Conservation (phyloP, 2,888 invertebrate species). For the Megamerina dolium region DNA sequence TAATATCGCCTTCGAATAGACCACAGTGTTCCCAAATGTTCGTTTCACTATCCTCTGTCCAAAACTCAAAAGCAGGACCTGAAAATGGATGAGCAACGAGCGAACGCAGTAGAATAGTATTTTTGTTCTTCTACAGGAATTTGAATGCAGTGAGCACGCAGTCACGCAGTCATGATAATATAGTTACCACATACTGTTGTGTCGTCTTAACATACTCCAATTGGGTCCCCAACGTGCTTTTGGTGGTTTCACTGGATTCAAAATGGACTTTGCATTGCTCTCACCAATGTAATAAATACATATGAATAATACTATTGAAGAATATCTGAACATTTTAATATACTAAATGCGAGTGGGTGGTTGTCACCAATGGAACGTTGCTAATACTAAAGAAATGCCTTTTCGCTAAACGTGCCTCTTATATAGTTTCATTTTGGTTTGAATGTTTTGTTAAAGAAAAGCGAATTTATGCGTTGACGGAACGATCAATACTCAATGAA, state of each 20-base stretch:
- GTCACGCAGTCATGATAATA: background rate
- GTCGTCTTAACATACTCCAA: conserved; percentile 36
- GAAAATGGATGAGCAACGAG: too few species aligned
- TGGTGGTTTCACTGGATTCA: conserved; percentile 33
- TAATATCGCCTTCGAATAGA: conserved; percentile 59
- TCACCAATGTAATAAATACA: too few species aligned
- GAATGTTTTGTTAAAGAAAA: too few species aligned
- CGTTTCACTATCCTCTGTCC: conserved; percentile 50
- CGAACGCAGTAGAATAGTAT: too few species aligned
- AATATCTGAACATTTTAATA: conserved; percentile 10
- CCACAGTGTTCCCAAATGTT: conserved; percentile 56
- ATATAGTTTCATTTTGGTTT: conserved; percentile 32
- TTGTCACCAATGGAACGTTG: too few species aligned
- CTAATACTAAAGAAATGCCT: conserved; percentile 26
- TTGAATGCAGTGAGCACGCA: too few species aligned
- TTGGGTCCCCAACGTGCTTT: conserved; percentile 38
- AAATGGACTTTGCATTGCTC: conserved; percentile 11
- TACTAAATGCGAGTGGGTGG: too few species aligned
- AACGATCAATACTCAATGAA: too few species aligned
- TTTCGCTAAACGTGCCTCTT: conserved; percentile 22
- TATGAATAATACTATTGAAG: conserved; percentile 5
- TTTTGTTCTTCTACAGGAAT: background rate
- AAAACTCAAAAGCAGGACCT: conserved; percentile 47
- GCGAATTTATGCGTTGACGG: too few species aligned
- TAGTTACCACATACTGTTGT: conserved; percentile 40